Evolutionary conservation across 2,888 invertebrate species (phyloP).

Genomic region (Thymelicus lineola): DNA sequence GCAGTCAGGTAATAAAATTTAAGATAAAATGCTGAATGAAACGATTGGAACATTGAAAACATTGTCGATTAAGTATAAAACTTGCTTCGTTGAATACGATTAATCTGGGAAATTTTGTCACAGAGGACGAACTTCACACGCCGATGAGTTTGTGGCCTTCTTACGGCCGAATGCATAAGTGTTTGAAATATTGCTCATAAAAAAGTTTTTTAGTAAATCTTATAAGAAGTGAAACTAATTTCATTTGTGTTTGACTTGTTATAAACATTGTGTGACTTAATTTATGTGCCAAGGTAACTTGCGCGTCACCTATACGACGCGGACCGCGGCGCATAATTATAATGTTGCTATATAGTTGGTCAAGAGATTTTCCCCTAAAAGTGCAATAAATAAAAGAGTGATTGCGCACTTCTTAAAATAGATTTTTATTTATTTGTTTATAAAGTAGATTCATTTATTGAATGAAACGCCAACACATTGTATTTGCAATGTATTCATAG

Average conservation of each 20-base stretch:
- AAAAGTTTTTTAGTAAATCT: slow-evolving; percentile 7
- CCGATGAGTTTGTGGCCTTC: slow-evolving; percentile 30
- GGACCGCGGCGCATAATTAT: not conserved
- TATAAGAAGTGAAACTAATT: not conserved
- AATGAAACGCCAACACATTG: too few relatives aligned
- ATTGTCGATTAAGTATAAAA: not conserved
- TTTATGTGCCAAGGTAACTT: not conserved
- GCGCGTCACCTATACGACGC: not conserved
- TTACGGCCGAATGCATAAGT: slow-evolving; percentile 9
- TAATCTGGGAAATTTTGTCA: slow-evolving; percentile 24
- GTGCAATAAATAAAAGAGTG: too few relatives aligned
- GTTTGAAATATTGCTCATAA: slow-evolving; percentile 17
- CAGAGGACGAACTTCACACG: slow-evolving; percentile 35
- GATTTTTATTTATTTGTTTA: too few relatives aligned
- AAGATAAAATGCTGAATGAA: not conserved
- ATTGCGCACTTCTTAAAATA: too few relatives aligned
- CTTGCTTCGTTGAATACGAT: slow-evolving; percentile 16
- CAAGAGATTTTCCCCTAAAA: too few relatives aligned
- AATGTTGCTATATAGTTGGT: not conserved
- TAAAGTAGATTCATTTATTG: too few relatives aligned
- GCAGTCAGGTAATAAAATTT: too few relatives aligned
- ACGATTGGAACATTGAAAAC: not conserved
- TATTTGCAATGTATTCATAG: too few relatives aligned
- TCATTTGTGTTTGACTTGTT: too few relatives aligned
- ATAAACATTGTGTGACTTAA: too few relatives aligned